Conservation (phyloP, 2,888 invertebrate genomes). For the Strigamia maritima region DNA sequence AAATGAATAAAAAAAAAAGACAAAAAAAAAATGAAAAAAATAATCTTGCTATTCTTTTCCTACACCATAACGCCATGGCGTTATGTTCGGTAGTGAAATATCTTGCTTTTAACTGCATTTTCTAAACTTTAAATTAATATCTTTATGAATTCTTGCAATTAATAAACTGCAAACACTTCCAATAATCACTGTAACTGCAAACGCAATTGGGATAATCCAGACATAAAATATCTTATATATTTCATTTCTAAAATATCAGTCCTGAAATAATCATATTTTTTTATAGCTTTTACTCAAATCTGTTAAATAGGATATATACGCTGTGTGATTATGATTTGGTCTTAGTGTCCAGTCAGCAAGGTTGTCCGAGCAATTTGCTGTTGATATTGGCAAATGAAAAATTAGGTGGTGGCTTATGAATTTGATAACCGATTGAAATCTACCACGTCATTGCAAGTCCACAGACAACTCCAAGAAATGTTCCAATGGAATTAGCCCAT, state of each 20-base stretch:
- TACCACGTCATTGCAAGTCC: not conserved
- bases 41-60: too few species aligned
- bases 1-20: too few species aligned
- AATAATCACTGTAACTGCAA: not conserved
- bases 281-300: too few species aligned
- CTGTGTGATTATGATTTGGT: not conserved
- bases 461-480: not conserved
- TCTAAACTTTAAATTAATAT: not conserved
- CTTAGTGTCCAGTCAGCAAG: not conserved
- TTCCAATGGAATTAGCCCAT: not conserved
- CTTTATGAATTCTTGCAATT: not conserved
- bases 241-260: not conserved
- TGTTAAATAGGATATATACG: too few species aligned
- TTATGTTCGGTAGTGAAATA: too few species aligned
- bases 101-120: too few species aligned
- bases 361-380: not conserved
- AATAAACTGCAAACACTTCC: conserved; percentile 1
- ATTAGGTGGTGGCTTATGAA: not conserved
- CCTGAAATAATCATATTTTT: not conserved
- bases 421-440: not conserved
- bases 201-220: conserved; percentile 13
- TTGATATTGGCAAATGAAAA: not conserved
- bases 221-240: not conserved
- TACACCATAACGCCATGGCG: too few species aligned
- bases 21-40: too few species aligned